phyloP scores from a whole-genome alignment of 2,888 invertebrate species.

The Brenthis ino region DNA sequence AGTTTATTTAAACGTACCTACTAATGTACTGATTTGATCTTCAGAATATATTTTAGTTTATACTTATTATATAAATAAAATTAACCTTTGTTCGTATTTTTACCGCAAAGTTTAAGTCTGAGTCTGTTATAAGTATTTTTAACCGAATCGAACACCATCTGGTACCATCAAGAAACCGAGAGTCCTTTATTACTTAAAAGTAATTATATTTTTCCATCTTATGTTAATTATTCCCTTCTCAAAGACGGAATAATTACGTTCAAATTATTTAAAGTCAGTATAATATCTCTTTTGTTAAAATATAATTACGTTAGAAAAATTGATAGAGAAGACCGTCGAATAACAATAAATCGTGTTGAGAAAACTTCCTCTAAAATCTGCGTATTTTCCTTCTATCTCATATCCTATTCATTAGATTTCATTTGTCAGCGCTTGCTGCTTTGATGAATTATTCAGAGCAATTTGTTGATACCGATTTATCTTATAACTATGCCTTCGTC shows the following conservation, averaged over 20 bases:
- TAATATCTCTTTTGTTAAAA: conserved; percentile 24
- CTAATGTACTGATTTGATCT: background rate
- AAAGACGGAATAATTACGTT: too few species aligned
- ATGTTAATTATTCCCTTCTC: too few species aligned
- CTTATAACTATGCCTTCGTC: conserved; percentile 52
- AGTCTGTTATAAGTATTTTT: too few species aligned
- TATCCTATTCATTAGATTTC: conserved; percentile 79
- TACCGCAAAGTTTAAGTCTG: too few species aligned
- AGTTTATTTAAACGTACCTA: background rate
- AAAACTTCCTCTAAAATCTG: conserved; percentile 53
- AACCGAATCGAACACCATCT: too few species aligned
- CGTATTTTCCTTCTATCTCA: conserved; percentile 58
- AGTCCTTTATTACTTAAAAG: too few species aligned
- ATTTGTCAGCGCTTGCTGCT: conserved; percentile 74
- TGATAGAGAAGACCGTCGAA: too few species aligned
- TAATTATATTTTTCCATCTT: too few species aligned
- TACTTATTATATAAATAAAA: background rate
- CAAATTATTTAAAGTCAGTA: too few species aligned
- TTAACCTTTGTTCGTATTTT: background rate
- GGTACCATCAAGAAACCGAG: too few species aligned
- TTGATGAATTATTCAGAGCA: conserved; percentile 77
- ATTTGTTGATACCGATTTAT: conserved; percentile 69
- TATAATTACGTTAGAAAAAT: background rate
- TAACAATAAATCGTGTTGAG: conserved; percentile 36
- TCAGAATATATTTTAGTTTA: too few species aligned